Base-by-base conservation (phyloP, 2,113 vertebrate species). In the Oreochromis aureus region DNA sequence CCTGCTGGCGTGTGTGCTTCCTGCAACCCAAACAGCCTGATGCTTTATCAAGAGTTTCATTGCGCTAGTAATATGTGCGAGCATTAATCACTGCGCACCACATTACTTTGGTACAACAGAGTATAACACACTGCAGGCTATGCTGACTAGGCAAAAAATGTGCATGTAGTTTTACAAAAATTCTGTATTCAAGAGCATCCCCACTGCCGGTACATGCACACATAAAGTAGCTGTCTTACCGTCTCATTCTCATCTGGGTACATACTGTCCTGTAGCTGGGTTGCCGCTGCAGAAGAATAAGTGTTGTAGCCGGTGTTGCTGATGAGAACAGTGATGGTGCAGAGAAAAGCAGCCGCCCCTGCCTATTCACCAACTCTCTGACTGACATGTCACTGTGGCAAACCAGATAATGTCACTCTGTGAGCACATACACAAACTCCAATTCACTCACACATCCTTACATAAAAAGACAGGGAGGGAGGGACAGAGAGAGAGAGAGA, bases 231-330 rank as follows among this genome's bases (percentile, higher is more conserved):
- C 80, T 1, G 61, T 32, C 95, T 92, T 95, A 96, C 96, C 95
- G 90, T 91, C 86, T 91, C 80, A 8, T 58, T 91, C 90, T 94
- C 93, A 32, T 96, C 96, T 76, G 95, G 96, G 93, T 93, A 96
- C 96, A 96, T 96, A 3, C 79, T 94, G 94, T 92, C 90, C 90
- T 87, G 91, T 84, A 12, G 91, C 66, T 2, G 76, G 84, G 91
- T 51, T 58, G 69, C 83, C 10, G 73, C 86, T 81, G 91, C 91
- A 86, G 91, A 87, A 90, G 80, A 85, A 48, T 18, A 39, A 79
- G 84, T 85, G 44, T 32, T 12, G 82, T 41, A 78, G 89, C 88
- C 59, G 80, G 69, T 53, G 80, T 69, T 66, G 87, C 88, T 84
- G 91, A 86, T 8, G 83, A 81, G 61, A 85, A 81, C 79, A 12